These are phyloP conservation scores for Salarias fasciatus DNA, from an alignment of 2,797 vertebrate species.

Conservation along the genomic window DNA sequence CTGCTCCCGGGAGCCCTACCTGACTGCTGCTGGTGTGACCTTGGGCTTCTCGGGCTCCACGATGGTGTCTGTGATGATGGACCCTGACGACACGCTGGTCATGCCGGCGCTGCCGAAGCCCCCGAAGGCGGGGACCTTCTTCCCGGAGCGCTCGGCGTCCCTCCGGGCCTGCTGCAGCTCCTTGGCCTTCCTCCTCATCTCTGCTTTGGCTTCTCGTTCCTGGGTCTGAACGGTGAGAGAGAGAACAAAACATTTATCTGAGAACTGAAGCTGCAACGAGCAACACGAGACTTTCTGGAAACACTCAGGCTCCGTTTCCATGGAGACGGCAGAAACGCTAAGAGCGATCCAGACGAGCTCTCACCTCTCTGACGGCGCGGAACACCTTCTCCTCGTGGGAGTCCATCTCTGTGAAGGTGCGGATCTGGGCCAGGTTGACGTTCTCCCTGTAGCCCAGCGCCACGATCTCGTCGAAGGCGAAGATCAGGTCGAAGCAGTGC, in stretches of 20 bases:
- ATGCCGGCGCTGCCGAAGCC: constrained; percentile 92
- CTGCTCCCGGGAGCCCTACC: constrained; percentile 74
- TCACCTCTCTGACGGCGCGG: constrained; percentile 97
- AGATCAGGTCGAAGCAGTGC: constrained; percentile 98
- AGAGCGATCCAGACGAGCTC: neutral
- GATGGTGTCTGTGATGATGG: constrained; percentile 94
- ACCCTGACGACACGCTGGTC: constrained; percentile 85
- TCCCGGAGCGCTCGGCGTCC: constrained; percentile 95
- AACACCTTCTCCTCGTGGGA: constrained; percentile 99
- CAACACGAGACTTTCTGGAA: too few species aligned
- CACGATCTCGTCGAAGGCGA: constrained; percentile 98
- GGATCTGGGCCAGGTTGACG: constrained; percentile 97
- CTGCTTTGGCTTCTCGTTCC: constrained; percentile 96
- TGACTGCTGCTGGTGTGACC: constrained; percentile 86
- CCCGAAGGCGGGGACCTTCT: constrained; percentile 92
- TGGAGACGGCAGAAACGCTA: too few species aligned
- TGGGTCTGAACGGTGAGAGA: constrained; percentile 85
- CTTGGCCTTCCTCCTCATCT: constrained; percentile 98
- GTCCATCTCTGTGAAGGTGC: constrained; percentile 99
- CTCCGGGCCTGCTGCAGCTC: constrained; percentile 95
- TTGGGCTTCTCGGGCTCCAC: constrained; percentile 96
- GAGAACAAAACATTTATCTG: neutral
- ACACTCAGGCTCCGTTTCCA: too few species aligned
- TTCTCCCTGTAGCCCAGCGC: constrained; percentile 98
- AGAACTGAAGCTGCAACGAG: too few species aligned